These are phyloP conservation scores for Mareca penelope DNA, from an alignment of 2,797 vertebrate species.

Conservation along the genomic window DNA sequence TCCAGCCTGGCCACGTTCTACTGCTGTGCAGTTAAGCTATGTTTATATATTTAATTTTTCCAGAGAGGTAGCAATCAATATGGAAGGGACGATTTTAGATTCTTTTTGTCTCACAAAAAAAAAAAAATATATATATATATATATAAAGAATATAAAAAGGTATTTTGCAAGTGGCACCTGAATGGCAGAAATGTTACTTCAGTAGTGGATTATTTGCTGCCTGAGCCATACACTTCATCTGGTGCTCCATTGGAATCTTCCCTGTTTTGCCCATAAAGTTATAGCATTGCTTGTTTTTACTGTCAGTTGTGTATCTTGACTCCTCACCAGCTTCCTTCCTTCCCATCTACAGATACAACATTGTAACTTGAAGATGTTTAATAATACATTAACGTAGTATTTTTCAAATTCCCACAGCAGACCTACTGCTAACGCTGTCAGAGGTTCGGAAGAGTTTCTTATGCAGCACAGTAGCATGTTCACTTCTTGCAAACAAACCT, in stretches of 20 bases:
- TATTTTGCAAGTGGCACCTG: not conserved
- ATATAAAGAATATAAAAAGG: not conserved
- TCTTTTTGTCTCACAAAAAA: not conserved
- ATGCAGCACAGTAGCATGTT: not conserved
- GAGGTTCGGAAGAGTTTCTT: not conserved
- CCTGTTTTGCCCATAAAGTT: not conserved
- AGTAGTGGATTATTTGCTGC: not conserved
- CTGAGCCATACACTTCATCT: not conserved
- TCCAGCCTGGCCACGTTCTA: fast-evolving
- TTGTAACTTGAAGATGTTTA: not conserved
- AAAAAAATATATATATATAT: too few species aligned
- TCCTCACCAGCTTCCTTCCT: not conserved
- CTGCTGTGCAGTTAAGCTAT: not conserved
- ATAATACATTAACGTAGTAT: not conserved
- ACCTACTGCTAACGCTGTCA: not conserved
- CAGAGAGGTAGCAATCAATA: not conserved
- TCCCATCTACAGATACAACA: fast-evolving
- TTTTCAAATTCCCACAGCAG: not conserved
- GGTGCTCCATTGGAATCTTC: not conserved
- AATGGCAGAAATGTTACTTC: not conserved
- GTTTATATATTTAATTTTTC: not conserved
- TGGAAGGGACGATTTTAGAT: not conserved
- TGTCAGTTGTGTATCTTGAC: not conserved
- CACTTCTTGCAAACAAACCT: not conserved
- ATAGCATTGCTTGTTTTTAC: not conserved